Evolutionary conservation across 1,140 invertebrate species (phyloP).

Genomic region (Globodera ellingtonae): DNA sequence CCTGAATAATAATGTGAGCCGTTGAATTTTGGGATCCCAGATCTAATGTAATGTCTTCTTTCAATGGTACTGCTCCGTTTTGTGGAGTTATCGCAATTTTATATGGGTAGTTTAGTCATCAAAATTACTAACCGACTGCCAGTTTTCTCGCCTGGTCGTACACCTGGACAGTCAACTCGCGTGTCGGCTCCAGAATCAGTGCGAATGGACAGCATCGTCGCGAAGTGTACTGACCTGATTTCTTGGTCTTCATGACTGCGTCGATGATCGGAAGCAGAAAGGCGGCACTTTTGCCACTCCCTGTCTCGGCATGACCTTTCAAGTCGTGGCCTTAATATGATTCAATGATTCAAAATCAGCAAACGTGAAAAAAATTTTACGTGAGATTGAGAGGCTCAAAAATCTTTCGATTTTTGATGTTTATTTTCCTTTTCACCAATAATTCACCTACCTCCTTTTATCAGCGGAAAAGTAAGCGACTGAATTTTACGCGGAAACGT

Average conservation of each 20-base stretch:
- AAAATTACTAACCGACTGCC: slow-evolving; percentile 4
- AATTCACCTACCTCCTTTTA: slow-evolving; percentile 29
- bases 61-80: no score
- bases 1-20: no score
- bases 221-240: slow-evolving; percentile 60
- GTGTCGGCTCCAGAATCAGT: slow-evolving; percentile 33
- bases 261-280: slow-evolving; percentile 93
- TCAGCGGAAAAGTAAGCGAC: slow-evolving; percentile 35
- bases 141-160: slow-evolving; percentile 28
- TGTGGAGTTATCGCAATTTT: no score
- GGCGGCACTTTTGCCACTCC: slow-evolving; percentile 88
- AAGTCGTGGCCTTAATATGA: slow-evolving; percentile 45
- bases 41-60: no score
- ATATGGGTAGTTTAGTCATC: no score
- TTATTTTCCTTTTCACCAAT: not conserved
- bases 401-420: not conserved
- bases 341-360: not conserved
- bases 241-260: slow-evolving; percentile 68
- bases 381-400: no score
- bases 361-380: no score
- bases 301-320: slow-evolving; percentile 61
- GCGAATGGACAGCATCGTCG: slow-evolving; percentile 75
- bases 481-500: slow-evolving; percentile 32
- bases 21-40: no score
- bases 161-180: slow-evolving; percentile 31